Base-by-base conservation (phyloP, 2,113 vertebrate species). In the Zootoca vivipara region DNA sequence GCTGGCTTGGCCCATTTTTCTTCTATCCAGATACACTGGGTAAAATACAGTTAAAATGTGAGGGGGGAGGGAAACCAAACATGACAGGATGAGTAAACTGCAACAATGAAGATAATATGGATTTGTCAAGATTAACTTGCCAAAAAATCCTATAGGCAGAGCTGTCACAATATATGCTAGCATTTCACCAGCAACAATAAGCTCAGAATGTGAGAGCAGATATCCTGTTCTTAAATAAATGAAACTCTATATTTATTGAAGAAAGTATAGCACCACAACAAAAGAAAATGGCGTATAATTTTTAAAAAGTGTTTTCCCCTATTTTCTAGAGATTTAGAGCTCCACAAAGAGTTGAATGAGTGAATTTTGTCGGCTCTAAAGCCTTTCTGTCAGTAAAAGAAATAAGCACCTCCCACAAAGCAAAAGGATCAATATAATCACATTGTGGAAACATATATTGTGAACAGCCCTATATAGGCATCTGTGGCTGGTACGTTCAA, bases 211-310 rank as follows among this genome's bases (percentile, higher is more conserved):
- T 72, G 70, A 28, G 85, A 85, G 90, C 62, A 75, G 12, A 52
- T n/a, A 89, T 33, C 87, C 85, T 84, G n/a, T 92, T 91, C 82
- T 92, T 79, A 82, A 88, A 88, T 65, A 88, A 88, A 88, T 83
- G 87, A 88, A 56, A 82, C 52, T 84, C 42, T 86, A 91, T 88
- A 89, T 82, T 70, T 78, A 82, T 56, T 88, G 88, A 91, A 89
- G 85, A 92, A 93, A 93, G 92, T 89, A 85, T 93, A 67, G 91
- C 69, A 93, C 92, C 64, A 87, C 82, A 87, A 95, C 87, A 92
- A 89, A 89, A 95, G 88, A 92, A 94, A 90, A 92, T 87, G 91
- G 94, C 86, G 86, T 88, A 84, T 65, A 92, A 26, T 89, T 95
- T 95, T 94, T 91, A 52, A 93, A 94, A 93, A 92, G 74, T 9